Conservation (phyloP, 2,113 vertebrate genomes). For the Pao palembangensis region DNA sequence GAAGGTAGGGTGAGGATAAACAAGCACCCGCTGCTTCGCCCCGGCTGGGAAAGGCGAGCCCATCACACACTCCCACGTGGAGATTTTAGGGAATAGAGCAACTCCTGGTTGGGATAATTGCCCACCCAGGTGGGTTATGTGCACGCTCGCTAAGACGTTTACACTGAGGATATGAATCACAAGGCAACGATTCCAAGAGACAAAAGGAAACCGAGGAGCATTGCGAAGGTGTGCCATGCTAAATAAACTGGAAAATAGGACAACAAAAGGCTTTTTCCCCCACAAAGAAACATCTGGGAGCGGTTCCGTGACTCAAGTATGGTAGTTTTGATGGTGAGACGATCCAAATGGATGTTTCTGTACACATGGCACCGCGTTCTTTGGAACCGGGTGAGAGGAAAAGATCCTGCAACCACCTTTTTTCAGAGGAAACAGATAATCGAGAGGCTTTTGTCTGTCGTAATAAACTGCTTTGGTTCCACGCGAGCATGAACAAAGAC, state of each 20-base stretch:
- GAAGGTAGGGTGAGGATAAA: constrained; percentile 64
- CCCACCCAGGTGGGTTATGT: constrained; percentile 68
- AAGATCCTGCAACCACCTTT: constrained; percentile 40
- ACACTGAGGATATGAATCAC: constrained; percentile 57
- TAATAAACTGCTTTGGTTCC: constrained; percentile 46
- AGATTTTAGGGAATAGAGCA: constrained; percentile 61
- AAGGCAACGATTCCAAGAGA: constrained; percentile 57
- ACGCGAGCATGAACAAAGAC: constrained; percentile 52
- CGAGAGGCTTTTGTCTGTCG: constrained; percentile 44
- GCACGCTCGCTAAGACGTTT: constrained; percentile 55
- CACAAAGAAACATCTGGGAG: constrained; percentile 17
- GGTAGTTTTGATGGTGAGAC: constrained; percentile 10
- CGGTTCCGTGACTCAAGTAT: neutral
- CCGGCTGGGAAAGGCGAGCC: constrained; percentile 57
- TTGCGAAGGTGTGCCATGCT: constrained; percentile 25
- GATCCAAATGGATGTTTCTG: constrained; percentile 43
- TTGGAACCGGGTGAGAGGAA: constrained; percentile 12
- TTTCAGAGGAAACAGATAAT: constrained; percentile 46
- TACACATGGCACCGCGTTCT: constrained; percentile 45
- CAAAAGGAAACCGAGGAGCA: constrained; percentile 35
- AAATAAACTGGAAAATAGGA: constrained; percentile 23
- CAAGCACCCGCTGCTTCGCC: constrained; percentile 59
- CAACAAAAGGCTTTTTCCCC: constrained; percentile 27
- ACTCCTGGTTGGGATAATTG: constrained; percentile 72
- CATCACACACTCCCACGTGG: constrained; percentile 63